phyloP scores from a whole-genome alignment of 2,797 vertebrate genomes.

The Kryptolebias ocellatus region DNA sequence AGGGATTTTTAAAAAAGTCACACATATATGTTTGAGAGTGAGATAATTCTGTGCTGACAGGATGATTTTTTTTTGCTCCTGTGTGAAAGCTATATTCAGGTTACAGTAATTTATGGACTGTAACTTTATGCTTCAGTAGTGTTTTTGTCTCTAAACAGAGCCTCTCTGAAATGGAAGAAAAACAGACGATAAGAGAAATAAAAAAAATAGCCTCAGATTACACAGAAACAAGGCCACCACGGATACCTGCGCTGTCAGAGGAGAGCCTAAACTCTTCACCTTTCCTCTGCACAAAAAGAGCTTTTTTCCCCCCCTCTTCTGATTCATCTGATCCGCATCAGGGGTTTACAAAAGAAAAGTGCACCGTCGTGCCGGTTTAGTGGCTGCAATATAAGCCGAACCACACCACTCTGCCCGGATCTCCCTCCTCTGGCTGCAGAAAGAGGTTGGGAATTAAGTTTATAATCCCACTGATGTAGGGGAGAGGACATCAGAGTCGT shows the following conservation, averaged over 20 bases:
- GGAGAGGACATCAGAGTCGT: conserved; percentile 70
- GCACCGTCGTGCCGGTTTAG: conserved; percentile 26
- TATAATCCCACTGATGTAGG: conserved; percentile 69
- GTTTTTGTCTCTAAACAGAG: conserved; percentile 21
- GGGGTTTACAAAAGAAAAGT: conserved; percentile 29
- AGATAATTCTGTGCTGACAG: not conserved
- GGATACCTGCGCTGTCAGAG: conserved; percentile 39
- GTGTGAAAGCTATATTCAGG: conserved; percentile 8
- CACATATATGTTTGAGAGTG: conserved; percentile 27
- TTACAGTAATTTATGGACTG: not conserved
- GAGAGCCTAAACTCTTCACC: conserved; percentile 44
- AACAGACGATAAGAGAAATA: conserved; percentile 19
- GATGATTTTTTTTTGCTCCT: conserved; percentile 8
- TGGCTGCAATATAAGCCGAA: conserved; percentile 19
- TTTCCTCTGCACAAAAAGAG: conserved; percentile 18
- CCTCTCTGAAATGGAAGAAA: conserved; percentile 39
- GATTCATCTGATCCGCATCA: conserved; percentile 36
- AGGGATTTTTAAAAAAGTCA: conserved; percentile 39
- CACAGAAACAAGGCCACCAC: conserved; percentile 48
- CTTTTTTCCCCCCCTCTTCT: conserved; percentile 23
- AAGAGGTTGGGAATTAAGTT: conserved; percentile 58
- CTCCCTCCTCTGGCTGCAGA: conserved; percentile 40
- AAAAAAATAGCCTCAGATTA: conserved; percentile 36
- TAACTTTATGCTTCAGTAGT: not conserved
- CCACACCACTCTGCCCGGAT: conserved; percentile 24